Evolutionary conservation across 2,113 vertebrate genomes (phyloP), one percentile per base, ranked within the genome.

Genomic region (Pleuronectes platessa): DNA sequence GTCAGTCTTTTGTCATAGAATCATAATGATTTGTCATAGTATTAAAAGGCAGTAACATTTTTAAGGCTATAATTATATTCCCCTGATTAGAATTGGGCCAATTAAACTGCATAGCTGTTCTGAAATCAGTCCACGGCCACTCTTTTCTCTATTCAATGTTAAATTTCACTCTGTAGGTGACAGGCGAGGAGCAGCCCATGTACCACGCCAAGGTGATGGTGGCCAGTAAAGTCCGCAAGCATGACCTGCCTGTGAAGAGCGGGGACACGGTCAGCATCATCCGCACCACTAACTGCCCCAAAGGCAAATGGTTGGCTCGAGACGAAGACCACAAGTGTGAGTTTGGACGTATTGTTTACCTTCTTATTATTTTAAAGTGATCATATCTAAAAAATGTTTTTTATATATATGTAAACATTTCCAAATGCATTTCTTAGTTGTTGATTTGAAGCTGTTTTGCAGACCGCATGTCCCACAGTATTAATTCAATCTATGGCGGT

Each of bases 291-390:
- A 88, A 77, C 20, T 91, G 81, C 72, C 94, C 94, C 7, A 82
- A 91, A 65, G 95, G 91, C 49, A 87, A 77, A 71, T 92, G 94
- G 90, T 85, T 95, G 77, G 92, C 93, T 31, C 91, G 92, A 61
- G 92, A 87, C 18, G 2, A 72, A 64, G 71, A 74, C 61, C 83
- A 92, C 75, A 92, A 90, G 51, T 91, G 97, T 98, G 91, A 96
- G 97, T 94, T 79, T 0, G 31, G 2, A 53, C 17, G 1, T 24
- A 9, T 4, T 26, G 6, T 10, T 2, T 12, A 23, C n/a, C 21
- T 40, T 10, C 10, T 11, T 17, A 3, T 62, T 4, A 55, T 55
- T 23, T 55, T 55, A 10, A 55, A 12, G 51, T 9, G 18, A 53
- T 56, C 21, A 31, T 5, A 7, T 7, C 31, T 1, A 20, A 20